Base-by-base conservation (phyloP, 2,888 invertebrate species). In the Sepiola atlantica region DNA sequence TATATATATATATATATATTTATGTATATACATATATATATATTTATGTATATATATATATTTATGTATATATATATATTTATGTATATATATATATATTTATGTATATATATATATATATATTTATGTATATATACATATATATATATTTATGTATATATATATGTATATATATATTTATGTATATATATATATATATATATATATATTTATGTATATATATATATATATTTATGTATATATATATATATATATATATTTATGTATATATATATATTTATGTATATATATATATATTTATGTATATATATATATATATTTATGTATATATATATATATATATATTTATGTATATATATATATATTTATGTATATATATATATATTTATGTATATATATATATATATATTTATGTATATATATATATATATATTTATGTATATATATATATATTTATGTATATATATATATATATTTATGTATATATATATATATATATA, bases 21-120 rank as follows among this genome's bases (percentile, higher is more conserved):
- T 77, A 77, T 77, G 24, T 77, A 77, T 77, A 77, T 77, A 77
- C 77, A 77, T 77, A 77, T 77, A 77, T 77, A 77, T 77, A 77
- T 77, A 77, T 24, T 21, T 77, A 77, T 77, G 24, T 77, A 77
- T 77, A 77, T 77, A 77, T 24, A 77, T 77, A 77, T 77, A 77
- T 77, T 21, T 77, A 77, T 77, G 24, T 77, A 77, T 77, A 77
- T 24, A 77, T 77, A 77, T 77, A 77, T 77, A 77, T 77, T 21
- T 77, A 77, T 77, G 24, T 77, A 77, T 77, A 77, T 24, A 77
- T 77, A 77, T 77, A 77, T 77, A 77, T 24, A 77, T 77, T 21
- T 77, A 77, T 77, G 24, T 77, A 77, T 77, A 77, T 77, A 77
- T 77, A 77, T 77, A 77, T 77, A 77, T 77, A 77, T 77, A 77